These are phyloP conservation scores for Cynopterus brachyotis DNA, from an alignment of 2,113 vertebrate genomes.

Conservation along the genomic window DNA sequence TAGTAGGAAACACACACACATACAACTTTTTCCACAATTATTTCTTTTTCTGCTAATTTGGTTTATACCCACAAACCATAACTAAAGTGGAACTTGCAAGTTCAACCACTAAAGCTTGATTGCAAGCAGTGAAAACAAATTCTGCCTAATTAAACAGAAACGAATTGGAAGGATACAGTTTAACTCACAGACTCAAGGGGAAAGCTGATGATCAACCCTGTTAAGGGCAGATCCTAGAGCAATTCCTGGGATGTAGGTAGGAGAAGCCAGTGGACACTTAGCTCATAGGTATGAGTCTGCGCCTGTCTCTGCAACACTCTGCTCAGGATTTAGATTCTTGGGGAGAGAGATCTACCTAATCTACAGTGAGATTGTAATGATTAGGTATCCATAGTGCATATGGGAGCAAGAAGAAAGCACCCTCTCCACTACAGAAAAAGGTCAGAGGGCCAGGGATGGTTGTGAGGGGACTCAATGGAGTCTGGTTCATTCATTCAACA, in stretches of 20 bases:
- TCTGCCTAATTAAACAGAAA: not conserved
- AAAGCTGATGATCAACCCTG: not conserved
- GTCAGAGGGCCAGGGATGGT: not conserved
- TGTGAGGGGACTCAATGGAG: not conserved
- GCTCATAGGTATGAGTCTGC: not conserved
- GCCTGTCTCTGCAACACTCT: not conserved
- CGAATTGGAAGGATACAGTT: not conserved
- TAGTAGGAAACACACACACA: not conserved
- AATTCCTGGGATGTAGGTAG: not conserved
- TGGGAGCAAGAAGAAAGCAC: not conserved
- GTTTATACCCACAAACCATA: not conserved
- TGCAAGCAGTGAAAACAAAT: not conserved
- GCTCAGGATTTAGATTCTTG: not conserved
- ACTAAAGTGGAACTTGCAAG: slow-evolving; percentile 12
- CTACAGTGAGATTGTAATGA: not conserved
- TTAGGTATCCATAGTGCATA: not conserved
- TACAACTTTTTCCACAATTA: not conserved
- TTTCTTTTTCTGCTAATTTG: slow-evolving; percentile 11
- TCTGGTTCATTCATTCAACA: not conserved
- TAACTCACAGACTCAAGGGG: not conserved
- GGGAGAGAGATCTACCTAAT: not conserved
- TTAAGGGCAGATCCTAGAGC: not conserved
- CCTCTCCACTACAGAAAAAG: not conserved
- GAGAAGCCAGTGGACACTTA: not conserved
- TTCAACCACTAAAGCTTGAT: not conserved